Conservation (phyloP, 2,113 vertebrate species). For the Theropithecus gelada region DNA sequence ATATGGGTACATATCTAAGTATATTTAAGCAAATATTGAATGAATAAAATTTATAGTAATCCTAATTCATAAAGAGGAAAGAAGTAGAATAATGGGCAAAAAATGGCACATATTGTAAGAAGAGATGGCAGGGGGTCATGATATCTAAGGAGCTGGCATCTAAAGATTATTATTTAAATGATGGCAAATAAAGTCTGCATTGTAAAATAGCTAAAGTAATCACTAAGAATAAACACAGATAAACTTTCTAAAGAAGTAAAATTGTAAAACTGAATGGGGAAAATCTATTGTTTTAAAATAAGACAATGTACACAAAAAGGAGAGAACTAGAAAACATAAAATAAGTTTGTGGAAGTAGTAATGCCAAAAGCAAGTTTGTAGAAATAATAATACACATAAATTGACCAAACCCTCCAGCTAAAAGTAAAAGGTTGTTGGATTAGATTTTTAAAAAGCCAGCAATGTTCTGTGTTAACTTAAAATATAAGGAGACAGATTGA, state of each 20-base stretch:
- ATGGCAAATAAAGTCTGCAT: background rate
- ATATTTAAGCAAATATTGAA: background rate
- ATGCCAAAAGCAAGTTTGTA: background rate
- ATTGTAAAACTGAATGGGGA: background rate
- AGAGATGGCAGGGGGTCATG: background rate
- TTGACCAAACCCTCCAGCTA: background rate
- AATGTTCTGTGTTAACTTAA: background rate
- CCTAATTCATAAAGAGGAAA: background rate
- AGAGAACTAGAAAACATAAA: background rate
- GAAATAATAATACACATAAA: background rate
- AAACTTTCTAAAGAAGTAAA: background rate
- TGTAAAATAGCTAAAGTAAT: background rate
- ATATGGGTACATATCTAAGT: background rate
- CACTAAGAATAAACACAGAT: background rate
- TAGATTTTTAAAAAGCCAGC: background rate
- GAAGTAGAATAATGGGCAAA: background rate
- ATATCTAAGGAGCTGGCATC: background rate
- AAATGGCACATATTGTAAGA: background rate
- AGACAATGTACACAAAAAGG: background rate
- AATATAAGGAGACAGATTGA: background rate
- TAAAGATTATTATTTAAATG: background rate
- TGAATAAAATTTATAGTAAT: background rate
- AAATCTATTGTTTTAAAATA: background rate
- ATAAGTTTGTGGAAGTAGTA: background rate
- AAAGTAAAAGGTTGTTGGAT: background rate